Evolutionary conservation across 2,888 invertebrate genomes (phyloP), one percentile per base, ranked within the genome.

Genomic region (Nymphalis c-album): DNA sequence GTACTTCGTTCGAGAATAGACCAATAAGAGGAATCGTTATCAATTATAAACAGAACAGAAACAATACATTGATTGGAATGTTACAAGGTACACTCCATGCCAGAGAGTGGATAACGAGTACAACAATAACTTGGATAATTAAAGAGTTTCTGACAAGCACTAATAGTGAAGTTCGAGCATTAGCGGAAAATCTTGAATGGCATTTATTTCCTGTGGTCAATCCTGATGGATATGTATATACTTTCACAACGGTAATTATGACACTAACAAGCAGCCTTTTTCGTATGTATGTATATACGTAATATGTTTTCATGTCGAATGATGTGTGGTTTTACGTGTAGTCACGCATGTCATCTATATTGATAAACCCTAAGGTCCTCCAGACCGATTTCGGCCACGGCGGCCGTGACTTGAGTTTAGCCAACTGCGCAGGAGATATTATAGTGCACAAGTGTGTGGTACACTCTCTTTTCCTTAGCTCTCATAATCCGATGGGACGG

Each of bases 61-160:
- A 78, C 55, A 80, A 93, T 57, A 91, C 93, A 64, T 65, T 77
- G 0, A 80, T 85, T 63, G 94, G 92, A 20, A 89, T 95, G 58
- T 89, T 95, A 60, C 95, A 95, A 82, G 93, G 92, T 20, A 91
- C 93, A 7, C 94, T 94, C 47, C 94, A 94, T 77, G 88, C 94
- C 0, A 89, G 95, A 53, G 96, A 96, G 86, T 96, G 96, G 96
- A 95, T 96, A 31, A 93, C 95, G 0, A 95, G 95, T 0, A 95
- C 96, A 0, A 94, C 94, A 0, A 94, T 94, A 0, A 94, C 95
- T 0, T 95, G 94, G 86, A 93, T 96, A 60, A 94, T 96, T 35
- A 94, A 96, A 74, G 93, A 95, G 81, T 84, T 96, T 18, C 82
- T 96, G n/a, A 94, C 93, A 0, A 95, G 94, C 50, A 79, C 80